A percentile compares a stretch with the other conserved stretches of the same genome.
phyloP scores from a whole-genome alignment of 2,797 vertebrate genomes.

The Gastrophryne carolinensis region DNA sequence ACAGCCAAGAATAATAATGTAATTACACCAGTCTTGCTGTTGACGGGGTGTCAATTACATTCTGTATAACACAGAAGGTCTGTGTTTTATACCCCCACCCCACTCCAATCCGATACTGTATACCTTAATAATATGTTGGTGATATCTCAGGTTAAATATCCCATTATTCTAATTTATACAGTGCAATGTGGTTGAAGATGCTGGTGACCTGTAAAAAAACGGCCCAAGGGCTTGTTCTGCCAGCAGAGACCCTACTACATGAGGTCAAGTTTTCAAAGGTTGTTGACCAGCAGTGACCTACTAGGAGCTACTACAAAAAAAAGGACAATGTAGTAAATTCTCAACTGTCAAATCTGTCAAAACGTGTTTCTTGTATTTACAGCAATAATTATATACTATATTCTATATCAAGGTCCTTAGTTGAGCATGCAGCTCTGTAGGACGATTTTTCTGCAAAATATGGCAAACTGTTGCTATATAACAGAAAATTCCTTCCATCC shows the following conservation, averaged over 20 bases:
- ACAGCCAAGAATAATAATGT: background rate
- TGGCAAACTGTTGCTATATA: too few species aligned
- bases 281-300: background rate
- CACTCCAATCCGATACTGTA: constrained; percentile 1
- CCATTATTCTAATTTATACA: background rate
- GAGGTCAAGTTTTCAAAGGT: background rate
- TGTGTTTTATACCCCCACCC: background rate
- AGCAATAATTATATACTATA: too few species aligned
- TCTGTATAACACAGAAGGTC: background rate
- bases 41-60: background rate
- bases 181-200: background rate
- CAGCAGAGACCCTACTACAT: background rate
- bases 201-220: background rate
- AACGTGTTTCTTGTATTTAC: too few species aligned
- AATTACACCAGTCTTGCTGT: background rate
- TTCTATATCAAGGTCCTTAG: too few species aligned
- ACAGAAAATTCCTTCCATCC: too few species aligned
- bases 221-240: background rate
- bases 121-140: constrained; percentile 27
- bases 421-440: too few species aligned
- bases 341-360: too few species aligned
- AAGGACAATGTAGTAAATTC: too few species aligned
- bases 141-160: background rate
- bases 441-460: too few species aligned
- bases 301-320: too few species aligned